Conservation (phyloP, 2,888 invertebrate genomes). For the Latheticus oryzae region DNA sequence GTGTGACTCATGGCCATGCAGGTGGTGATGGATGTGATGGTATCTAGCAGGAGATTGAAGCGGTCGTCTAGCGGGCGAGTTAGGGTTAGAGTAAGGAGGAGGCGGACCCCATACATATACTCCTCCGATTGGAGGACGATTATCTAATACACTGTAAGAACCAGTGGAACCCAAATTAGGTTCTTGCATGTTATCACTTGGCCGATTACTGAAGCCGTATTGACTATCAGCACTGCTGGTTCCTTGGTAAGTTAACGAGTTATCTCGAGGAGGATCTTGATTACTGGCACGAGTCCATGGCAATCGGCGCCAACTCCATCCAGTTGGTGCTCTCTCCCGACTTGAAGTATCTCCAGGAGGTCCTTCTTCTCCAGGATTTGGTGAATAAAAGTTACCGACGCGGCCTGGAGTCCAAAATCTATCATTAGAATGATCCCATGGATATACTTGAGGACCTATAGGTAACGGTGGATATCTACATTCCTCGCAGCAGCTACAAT, state of each 20-base stretch:
- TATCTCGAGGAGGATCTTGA: constrained; percentile 62
- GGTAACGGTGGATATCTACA: constrained; percentile 71
- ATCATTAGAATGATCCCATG: constrained; percentile 68
- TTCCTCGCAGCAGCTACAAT: constrained; percentile 79
- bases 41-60: constrained; percentile 63
- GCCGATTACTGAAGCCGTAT: constrained; percentile 77
- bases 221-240: constrained; percentile 83
- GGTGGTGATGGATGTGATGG: constrained; percentile 63
- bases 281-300: constrained; percentile 75
- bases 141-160: constrained; percentile 71
- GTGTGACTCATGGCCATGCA: constrained; percentile 63
- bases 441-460: constrained; percentile 69
- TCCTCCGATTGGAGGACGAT: constrained; percentile 69
- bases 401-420: constrained; percentile 73
- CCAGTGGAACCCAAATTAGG: constrained; percentile 63
- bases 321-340: constrained; percentile 62
- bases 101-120: constrained; percentile 86
- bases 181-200: constrained; percentile 59
- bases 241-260: constrained; percentile 72
- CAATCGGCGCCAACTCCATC: constrained; percentile 79
- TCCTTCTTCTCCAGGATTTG: constrained; percentile 78
- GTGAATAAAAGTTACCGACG: constrained; percentile 85
- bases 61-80: constrained; percentile 73
- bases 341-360: constrained; percentile 54
- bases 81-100: constrained; percentile 88